These are phyloP conservation scores for Elysia chlorotica DNA, from an alignment of 1,140 invertebrate species.

Conservation along the genomic window DNA sequence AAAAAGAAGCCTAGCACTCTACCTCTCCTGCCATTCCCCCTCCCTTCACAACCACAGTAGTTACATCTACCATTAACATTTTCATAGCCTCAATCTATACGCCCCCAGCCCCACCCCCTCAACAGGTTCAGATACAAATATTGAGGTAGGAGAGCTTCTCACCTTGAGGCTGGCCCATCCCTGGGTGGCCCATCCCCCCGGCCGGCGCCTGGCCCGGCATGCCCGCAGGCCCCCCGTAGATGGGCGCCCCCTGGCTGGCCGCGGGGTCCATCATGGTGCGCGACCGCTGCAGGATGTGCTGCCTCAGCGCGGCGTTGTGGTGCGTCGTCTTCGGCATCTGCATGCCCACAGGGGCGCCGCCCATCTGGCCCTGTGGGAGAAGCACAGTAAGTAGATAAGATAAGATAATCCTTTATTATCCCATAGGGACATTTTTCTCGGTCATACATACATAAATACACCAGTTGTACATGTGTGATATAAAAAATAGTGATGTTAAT, in stretches of 20 bases:
- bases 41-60: no score
- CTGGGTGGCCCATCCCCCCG: conserved; percentile 36
- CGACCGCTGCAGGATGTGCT: conserved; percentile 37
- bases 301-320: conserved; percentile 30
- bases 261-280: conserved; percentile 32
- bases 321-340: conserved; percentile 42
- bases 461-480: no score
- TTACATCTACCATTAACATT: no score
- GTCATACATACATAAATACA: no score
- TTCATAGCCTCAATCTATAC: no score
- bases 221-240: no score
- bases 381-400: neutral
- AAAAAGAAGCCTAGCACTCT: no score
- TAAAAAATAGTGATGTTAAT: no score
- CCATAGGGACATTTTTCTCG: no score
- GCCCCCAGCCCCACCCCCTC: no score
- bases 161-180: conserved; percentile 37
- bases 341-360: conserved; percentile 53
- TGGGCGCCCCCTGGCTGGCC: conserved; percentile 7
- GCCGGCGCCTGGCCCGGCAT: conserved; percentile 16
- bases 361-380: conserved; percentile 2
- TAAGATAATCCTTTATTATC: no score
- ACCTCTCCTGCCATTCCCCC: no score
- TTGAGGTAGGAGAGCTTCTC: neutral
- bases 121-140: neutral